phyloP scores from a whole-genome alignment of 2,113 vertebrate species.

The Tupaia tana region DNA sequence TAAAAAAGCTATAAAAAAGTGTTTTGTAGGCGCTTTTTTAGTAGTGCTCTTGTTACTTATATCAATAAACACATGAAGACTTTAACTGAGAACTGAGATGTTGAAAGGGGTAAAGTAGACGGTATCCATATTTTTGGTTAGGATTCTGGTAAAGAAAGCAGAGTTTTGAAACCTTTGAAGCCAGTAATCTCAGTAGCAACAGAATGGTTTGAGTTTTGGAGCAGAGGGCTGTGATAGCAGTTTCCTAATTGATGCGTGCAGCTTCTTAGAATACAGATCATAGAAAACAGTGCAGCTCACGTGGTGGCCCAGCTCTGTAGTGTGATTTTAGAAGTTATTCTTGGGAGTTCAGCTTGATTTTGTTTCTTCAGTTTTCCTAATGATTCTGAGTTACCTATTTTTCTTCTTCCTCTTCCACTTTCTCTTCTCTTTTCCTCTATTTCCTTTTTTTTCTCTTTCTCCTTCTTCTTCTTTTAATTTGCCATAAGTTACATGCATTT shows the following conservation, averaged over 20 bases:
- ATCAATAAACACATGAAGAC: background rate
- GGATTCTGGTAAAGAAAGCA: background rate
- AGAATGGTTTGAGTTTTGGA: background rate
- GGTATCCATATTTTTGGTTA: background rate
- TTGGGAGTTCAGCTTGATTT: background rate
- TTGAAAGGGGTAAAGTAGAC: background rate
- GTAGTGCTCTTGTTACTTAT: background rate
- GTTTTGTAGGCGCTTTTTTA: background rate
- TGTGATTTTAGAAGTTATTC: background rate
- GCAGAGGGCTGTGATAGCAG: background rate
- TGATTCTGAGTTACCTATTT: background rate
- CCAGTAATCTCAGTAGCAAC: background rate
- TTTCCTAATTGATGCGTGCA: background rate
- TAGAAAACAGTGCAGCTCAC: background rate
- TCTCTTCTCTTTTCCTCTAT: too few relatives aligned
- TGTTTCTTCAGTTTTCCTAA: background rate
- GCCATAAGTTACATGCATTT: too few relatives aligned
- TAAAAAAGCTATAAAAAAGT: background rate
- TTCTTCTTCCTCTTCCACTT: too few relatives aligned
- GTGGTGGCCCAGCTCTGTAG: background rate
- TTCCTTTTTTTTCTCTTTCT: too few relatives aligned
- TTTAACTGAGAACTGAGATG: slow-evolving; percentile 13
- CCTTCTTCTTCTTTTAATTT: too few relatives aligned
- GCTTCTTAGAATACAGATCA: background rate
- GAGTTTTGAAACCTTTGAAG: background rate